Evolutionary conservation across 1,140 invertebrate species (phyloP).

Genomic region (Nephotettix cincticeps): DNA sequence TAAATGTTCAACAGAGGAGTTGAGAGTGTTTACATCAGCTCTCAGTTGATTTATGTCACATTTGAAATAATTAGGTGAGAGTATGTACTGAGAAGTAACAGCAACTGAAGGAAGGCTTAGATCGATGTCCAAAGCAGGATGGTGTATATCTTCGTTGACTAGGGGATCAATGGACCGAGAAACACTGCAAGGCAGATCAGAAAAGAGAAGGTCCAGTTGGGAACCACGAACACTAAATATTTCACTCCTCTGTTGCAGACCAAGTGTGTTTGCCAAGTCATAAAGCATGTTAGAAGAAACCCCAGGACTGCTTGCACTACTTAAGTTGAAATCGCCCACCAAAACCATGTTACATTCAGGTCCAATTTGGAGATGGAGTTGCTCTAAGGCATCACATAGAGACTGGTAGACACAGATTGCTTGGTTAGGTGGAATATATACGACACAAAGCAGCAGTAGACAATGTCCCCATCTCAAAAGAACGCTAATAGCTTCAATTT

Average conservation of each 20-base stretch:
- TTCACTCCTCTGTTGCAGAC: neutral
- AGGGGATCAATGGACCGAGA: neutral
- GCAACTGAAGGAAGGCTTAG: neutral
- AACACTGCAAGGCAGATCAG: neutral
- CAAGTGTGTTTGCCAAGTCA: neutral
- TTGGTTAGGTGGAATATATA: neutral
- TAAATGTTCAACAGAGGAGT: neutral
- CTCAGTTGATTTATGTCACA: neutral
- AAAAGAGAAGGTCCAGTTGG: neutral
- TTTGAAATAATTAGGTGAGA: neutral
- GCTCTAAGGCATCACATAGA: neutral
- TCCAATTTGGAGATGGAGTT: too few relatives aligned
- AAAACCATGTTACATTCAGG: neutral
- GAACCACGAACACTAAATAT: neutral
- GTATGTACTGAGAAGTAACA: neutral
- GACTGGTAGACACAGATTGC: neutral
- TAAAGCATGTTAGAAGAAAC: neutral
- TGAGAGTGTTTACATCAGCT: neutral
- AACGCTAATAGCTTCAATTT: neutral
- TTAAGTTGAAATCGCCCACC: neutral
- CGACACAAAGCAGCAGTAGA: neutral
- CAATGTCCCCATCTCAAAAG: neutral
- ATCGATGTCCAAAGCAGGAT: neutral
- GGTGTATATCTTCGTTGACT: neutral
- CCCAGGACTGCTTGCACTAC: neutral